phyloP scores from a whole-genome alignment of 1,140 invertebrate species.

The Phthorimaea operculella region DNA sequence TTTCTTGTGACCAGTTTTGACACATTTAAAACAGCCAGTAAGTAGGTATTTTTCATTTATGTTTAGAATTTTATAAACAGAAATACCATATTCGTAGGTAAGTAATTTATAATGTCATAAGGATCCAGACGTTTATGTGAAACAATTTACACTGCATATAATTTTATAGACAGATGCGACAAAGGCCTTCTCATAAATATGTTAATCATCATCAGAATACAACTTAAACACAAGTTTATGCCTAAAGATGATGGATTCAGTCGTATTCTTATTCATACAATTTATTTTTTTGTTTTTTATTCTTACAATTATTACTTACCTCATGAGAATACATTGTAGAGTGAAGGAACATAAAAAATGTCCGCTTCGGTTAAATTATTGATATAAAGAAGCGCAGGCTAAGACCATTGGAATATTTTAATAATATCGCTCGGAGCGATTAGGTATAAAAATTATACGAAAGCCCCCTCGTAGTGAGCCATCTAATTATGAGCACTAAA shows the following conservation, averaged over 20 bases:
- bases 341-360: not conserved
- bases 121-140: not conserved
- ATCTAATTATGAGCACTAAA: conserved; percentile 30
- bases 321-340: not conserved
- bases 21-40: too few relatives aligned
- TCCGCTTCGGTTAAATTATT: conserved; percentile 12
- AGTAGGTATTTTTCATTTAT: too few relatives aligned
- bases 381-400: conserved; percentile 14
- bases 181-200: not conserved
- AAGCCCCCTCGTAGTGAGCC: conserved; percentile 15
- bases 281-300: too few relatives aligned
- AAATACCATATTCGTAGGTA: too few relatives aligned
- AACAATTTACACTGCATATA: not conserved
- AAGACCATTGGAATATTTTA: conserved; percentile 8
- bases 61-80: too few relatives aligned
- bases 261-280: not conserved
- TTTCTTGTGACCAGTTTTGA: too few relatives aligned
- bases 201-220: not conserved
- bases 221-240: not conserved
- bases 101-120: too few relatives aligned
- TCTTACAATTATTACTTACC: not conserved
- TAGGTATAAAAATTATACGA: conserved; percentile 14
- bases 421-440: conserved; percentile 11
- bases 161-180: not conserved
- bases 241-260: not conserved